Evolutionary conservation across 2,888 invertebrate genomes (phyloP), one percentile per base, ranked within the genome.

Genomic region (Calameuta pallipes): DNA sequence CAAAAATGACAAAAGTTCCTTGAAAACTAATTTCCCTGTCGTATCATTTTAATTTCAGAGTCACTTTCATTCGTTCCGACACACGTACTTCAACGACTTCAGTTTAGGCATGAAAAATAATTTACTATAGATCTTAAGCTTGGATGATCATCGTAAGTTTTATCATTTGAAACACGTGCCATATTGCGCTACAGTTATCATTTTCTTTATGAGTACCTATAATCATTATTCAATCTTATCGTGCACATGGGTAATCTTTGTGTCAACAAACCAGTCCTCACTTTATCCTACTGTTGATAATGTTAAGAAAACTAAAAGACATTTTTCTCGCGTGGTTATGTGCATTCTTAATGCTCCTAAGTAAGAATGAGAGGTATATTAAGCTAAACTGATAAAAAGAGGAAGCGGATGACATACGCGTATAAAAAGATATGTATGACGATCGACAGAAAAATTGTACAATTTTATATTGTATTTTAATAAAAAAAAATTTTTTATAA

Each of bases 381-480:
- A 6, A 41, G 41, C 9, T 41, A 41, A 41, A 23, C 23, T 9
- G 41, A 41, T 15, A 15, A 41, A 6, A 41, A 41, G 23, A 15
- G 9, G 9, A 23, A 23, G 9, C 23, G 56, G 9, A 23, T 9
- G 56, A 56, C 1, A 56, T 2, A 56, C 9, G 9, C 9, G 9
- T 23, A 56, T 56, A 23, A 56, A 23, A 3, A 9, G 4, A 56
- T 9, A 2, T 23, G 9, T 56, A 56, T 56, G 23, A 56, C 56
- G 1, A 23, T 1, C 9, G 9, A 56, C 12, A 71, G 0, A 71
- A 9, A 15, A 34, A 33, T 69, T 23, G n/a, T 74, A 74, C 79
- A 34, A 82, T 84, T 85, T 87, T 85, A 76, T 85, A 86, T 82
- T 83, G 77, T 81, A 85, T 86, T 82, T 80, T 81, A 87, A 87